Evolutionary conservation across 1,140 invertebrate genomes (phyloP).

Genomic region (Nymphalis io): DNA sequence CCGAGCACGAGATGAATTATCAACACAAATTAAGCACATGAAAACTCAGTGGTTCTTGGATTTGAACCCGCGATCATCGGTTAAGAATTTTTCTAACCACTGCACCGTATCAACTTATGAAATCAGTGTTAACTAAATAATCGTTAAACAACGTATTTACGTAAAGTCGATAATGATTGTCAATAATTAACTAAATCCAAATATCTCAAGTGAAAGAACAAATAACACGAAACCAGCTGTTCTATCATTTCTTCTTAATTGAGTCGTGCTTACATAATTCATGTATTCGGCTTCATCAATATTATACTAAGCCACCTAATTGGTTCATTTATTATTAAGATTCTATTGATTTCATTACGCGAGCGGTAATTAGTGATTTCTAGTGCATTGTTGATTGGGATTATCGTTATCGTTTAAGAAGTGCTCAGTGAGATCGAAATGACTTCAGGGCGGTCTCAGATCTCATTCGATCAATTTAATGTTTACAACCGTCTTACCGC

Average conservation of each 20-base stretch:
- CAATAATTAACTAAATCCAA: neutral
- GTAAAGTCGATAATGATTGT: neutral
- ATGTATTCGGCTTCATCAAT: conserved; percentile 26
- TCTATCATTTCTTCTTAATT: conserved; percentile 26
- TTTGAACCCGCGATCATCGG: no score
- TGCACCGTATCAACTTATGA: no score
- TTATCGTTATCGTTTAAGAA: conserved; percentile 19
- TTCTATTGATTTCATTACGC: conserved; percentile 38
- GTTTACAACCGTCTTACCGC: conserved; percentile 59
- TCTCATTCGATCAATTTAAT: conserved; percentile 69
- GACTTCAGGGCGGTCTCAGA: conserved; percentile 55
- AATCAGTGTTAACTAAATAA: no score
- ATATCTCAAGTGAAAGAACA: neutral
- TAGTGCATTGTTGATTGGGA: conserved; percentile 24
- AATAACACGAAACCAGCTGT: conserved; percentile 17
- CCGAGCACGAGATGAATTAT: no score
- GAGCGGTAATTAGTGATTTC: conserved; percentile 35
- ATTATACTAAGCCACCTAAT: conserved; percentile 33
- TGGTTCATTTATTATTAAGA: conserved; percentile 44
- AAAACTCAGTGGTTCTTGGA: no score
- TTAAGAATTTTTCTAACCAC: no score
- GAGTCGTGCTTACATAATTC: conserved; percentile 21
- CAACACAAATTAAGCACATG: no score
- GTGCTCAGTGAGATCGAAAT: conserved; percentile 7
- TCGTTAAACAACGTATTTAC: no score